These are phyloP conservation scores for Nebria salina DNA, from an alignment of 2,888 invertebrate genomes.

Conservation along the genomic window DNA sequence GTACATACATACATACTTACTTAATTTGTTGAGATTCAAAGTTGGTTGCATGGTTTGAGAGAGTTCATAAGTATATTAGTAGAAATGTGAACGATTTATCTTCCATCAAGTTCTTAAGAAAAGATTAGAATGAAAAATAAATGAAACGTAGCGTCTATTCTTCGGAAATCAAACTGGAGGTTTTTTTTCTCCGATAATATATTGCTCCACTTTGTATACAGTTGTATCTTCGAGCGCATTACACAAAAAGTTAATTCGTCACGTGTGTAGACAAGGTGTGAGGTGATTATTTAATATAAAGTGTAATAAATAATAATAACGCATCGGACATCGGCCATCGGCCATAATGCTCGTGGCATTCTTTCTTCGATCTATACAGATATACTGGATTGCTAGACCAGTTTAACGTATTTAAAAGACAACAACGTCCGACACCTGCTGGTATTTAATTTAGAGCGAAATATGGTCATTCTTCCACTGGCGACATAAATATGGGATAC, in stretches of 20 bases:
- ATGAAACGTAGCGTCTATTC: neutral
- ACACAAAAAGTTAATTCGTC: neutral
- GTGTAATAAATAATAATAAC: neutral
- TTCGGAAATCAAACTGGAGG: neutral
- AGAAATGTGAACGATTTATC: too few relatives aligned
- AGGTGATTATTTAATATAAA: neutral
- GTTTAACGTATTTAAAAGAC: slow-evolving; percentile 1
- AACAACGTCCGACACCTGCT: neutral
- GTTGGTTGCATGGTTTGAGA: too few relatives aligned
- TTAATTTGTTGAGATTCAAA: too few relatives aligned
- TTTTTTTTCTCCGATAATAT: too few relatives aligned
- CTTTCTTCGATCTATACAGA: neutral
- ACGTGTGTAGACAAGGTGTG: neutral
- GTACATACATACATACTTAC: too few relatives aligned
- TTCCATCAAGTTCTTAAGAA: too few relatives aligned
- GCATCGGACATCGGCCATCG: neutral
- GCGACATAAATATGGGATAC: neutral
- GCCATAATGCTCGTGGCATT: neutral
- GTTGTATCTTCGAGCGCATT: neutral
- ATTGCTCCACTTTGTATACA: too few relatives aligned
- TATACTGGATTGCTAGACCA: neutral
- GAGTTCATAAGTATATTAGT: too few relatives aligned
- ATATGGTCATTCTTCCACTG: neutral
- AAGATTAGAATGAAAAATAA: neutral
- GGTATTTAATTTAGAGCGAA: neutral